These are phyloP conservation scores for Bruchidius siliquastri DNA, from an alignment of 2,888 invertebrate species.

Conservation along the genomic window DNA sequence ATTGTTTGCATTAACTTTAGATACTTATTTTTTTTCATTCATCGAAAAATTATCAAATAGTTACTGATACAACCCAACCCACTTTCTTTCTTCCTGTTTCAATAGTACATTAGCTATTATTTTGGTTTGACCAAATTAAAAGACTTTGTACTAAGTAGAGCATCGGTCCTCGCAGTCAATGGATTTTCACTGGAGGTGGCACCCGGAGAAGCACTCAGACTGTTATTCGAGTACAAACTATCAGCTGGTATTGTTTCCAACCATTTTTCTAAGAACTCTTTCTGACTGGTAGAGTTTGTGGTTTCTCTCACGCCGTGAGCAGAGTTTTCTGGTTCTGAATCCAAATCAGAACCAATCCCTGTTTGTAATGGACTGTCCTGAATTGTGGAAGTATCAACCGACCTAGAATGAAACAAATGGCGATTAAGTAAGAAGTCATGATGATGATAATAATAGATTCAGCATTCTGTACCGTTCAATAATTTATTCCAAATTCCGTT, in stretches of 20 bases:
- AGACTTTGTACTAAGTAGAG: slow-evolving; percentile 41
- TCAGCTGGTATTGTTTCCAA: slow-evolving; percentile 5
- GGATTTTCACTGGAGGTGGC: slow-evolving; percentile 18
- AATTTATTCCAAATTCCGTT: too few relatives aligned
- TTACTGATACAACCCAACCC: neutral
- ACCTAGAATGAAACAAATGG: neutral
- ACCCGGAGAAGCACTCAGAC: slow-evolving; percentile 1
- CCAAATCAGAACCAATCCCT: neutral
- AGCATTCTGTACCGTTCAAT: too few relatives aligned
- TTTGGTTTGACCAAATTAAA: slow-evolving; percentile 46
- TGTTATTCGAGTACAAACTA: slow-evolving; percentile 5
- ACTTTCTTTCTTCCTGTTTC: neutral
- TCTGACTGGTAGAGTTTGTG: neutral
- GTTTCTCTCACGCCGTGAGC: neutral
- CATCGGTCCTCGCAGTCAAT: slow-evolving; percentile 42
- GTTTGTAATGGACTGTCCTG: neutral
- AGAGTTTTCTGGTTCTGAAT: neutral
- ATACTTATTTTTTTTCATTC: too few relatives aligned
- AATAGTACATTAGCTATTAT: slow-evolving; percentile 8
- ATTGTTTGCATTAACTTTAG: too few relatives aligned
- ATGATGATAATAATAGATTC: too few relatives aligned
- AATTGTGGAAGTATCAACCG: neutral
- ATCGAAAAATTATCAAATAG: neutral
- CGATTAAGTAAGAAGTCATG: too few relatives aligned
- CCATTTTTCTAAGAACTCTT: slow-evolving; percentile 15